A percentile compares a stretch with the other conserved stretches of the same genome.
These are phyloP conservation scores for Samia ricini DNA, from an alignment of 1,140 invertebrate species.

Conservation along the genomic window DNA sequence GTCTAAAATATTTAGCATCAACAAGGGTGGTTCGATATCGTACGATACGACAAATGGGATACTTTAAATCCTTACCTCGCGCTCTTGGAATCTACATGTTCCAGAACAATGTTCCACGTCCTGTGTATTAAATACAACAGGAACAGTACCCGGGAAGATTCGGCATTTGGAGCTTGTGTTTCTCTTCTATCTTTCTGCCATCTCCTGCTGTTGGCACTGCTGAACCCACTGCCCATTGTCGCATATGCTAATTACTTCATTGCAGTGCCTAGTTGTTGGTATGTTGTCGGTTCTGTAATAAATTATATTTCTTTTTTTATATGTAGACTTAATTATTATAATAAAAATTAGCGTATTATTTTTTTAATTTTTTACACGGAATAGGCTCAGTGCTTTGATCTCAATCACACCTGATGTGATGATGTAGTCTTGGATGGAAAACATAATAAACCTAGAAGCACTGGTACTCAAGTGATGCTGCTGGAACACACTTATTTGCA, in stretches of 20 bases:
- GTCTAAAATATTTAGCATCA: too few species aligned
- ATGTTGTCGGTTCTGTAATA: not conserved
- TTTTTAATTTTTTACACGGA: too few species aligned
- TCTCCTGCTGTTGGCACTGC: constrained; percentile 49
- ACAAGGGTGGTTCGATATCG: too few species aligned
- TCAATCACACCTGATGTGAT: too few species aligned
- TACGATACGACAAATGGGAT: too few species aligned
- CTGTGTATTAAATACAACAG: constrained; percentile 83
- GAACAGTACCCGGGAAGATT: constrained; percentile 80
- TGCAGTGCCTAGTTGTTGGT: not conserved
- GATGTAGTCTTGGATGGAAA: too few species aligned
- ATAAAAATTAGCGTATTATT: too few species aligned
- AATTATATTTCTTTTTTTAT: not conserved
- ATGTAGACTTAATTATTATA: too few species aligned
- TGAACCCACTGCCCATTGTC: constrained; percentile 55
- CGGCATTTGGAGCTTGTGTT: constrained; percentile 51
- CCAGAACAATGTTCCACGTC: constrained; percentile 83
- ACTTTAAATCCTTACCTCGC: constrained; percentile 65
- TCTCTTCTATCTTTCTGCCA: constrained; percentile 33
- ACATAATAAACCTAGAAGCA: too few species aligned
- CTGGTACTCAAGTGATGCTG: too few species aligned
- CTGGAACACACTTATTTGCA: too few species aligned
- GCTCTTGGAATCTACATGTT: constrained; percentile 78
- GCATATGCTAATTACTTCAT: not conserved
- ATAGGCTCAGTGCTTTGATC: too few species aligned